phyloP scores from a whole-genome alignment of 2,888 invertebrate species.

The Caenorhabditis wallacei region DNA sequence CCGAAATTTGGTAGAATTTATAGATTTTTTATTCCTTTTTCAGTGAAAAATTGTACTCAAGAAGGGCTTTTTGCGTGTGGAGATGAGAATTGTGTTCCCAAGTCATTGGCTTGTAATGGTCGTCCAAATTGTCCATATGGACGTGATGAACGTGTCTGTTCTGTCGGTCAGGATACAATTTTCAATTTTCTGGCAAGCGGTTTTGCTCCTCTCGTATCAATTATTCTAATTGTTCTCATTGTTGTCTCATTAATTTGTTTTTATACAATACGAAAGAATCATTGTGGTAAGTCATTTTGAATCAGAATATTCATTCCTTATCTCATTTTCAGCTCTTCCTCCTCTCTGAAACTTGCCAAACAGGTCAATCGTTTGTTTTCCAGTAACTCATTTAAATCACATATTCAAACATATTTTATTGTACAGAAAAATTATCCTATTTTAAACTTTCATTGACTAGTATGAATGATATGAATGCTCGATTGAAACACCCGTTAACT shows the following conservation, averaged over 20 bases:
- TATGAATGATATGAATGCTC: constrained; percentile 15
- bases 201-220: constrained; percentile 72
- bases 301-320: too few relatives aligned
- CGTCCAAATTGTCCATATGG: constrained; percentile 79
- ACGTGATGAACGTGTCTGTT: constrained; percentile 75
- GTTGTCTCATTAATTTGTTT: constrained; percentile 70
- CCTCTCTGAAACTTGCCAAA: constrained; percentile 39
- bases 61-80: constrained; percentile 80
- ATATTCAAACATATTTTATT: constrained; percentile 13
- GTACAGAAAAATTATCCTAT: constrained; percentile 19
- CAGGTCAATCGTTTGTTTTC: constrained; percentile 11
- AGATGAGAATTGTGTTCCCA: constrained; percentile 82
- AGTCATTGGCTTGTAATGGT: constrained; percentile 77
- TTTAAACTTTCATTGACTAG: constrained; percentile 29
- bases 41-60: constrained; percentile 80
- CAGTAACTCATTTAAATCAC: neutral
- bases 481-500: neutral
- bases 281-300: constrained; percentile 35
- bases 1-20: neutral
- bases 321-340: constrained; percentile 47
- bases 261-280: constrained; percentile 68
- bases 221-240: constrained; percentile 71
- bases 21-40: constrained; percentile 33
- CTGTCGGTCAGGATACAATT: constrained; percentile 65
- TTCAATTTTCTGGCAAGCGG: constrained; percentile 68